Evolutionary conservation across 2,797 vertebrate species (phyloP).

Genomic region (Cheirogaleus major): DNA sequence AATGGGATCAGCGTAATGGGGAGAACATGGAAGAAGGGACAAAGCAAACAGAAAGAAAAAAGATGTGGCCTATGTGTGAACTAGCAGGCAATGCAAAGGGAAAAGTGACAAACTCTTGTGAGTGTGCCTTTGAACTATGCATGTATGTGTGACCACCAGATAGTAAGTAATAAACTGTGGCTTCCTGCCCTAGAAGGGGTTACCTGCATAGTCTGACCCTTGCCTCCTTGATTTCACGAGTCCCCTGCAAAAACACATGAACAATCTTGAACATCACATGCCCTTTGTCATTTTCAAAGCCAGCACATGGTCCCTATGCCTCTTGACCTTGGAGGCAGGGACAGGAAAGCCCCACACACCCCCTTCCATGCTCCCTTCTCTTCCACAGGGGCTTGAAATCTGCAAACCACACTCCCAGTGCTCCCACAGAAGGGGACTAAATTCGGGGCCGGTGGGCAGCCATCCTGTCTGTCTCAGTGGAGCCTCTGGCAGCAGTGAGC

Average conservation of each 20-base stretch:
- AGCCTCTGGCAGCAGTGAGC: not conserved
- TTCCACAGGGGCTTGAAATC: not conserved
- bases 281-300: not conserved
- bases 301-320: not conserved
- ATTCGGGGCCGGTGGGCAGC: too few relatives aligned
- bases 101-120: not conserved
- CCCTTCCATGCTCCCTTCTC: not conserved
- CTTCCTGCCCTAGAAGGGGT: too few relatives aligned
- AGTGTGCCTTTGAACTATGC: not conserved
- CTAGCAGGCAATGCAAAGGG: not conserved
- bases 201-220: not conserved
- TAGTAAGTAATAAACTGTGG: not conserved
- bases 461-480: not conserved
- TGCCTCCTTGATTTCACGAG: not conserved
- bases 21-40: not conserved
- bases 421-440: not conserved
- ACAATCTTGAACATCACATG: not conserved
- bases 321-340: not conserved
- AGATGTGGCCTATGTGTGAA: not conserved
- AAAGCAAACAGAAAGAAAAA: not conserved
- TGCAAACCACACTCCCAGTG: accelerated
- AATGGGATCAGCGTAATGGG: not conserved
- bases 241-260: not conserved
- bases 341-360: not conserved
- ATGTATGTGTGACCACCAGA: not conserved